Evolutionary conservation across 2,113 vertebrate genomes (phyloP).

Genomic region (Neogale vison): DNA sequence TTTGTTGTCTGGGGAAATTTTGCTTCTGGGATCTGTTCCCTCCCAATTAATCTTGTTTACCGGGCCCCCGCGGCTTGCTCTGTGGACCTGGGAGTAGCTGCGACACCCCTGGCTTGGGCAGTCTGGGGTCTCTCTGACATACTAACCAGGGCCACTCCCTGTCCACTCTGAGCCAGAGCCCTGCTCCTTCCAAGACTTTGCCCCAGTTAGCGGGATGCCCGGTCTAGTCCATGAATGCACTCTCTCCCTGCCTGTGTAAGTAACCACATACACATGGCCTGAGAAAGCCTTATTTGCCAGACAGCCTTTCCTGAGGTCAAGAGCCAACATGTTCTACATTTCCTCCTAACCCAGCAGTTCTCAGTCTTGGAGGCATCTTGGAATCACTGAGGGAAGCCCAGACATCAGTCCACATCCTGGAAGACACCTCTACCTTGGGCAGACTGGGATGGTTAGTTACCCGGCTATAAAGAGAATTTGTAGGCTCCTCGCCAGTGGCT

Average conservation of each 20-base stretch:
- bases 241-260: background rate
- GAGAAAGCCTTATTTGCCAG: background rate
- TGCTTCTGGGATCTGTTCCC: background rate
- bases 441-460: background rate
- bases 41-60: background rate
- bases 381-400: background rate
- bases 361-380: background rate
- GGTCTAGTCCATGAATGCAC: background rate
- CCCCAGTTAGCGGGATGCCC: background rate
- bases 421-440: background rate
- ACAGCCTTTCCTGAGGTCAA: background rate
- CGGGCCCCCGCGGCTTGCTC: too few relatives aligned
- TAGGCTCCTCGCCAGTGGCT: background rate
- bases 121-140: background rate
- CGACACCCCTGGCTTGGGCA: background rate
- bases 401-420: background rate
- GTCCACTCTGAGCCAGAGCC: background rate
- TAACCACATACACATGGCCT: background rate
- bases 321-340: background rate
- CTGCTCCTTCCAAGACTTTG: background rate
- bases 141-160: background rate
- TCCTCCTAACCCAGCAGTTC: background rate
- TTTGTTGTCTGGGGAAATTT: background rate
- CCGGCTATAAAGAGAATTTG: background rate
- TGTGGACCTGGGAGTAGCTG: background rate